A percentile compares a stretch with the other conserved stretches of the same genome.
These are phyloP conservation scores for Mesitornis unicolor DNA, from an alignment of 2,113 vertebrate species.

Conservation along the genomic window DNA sequence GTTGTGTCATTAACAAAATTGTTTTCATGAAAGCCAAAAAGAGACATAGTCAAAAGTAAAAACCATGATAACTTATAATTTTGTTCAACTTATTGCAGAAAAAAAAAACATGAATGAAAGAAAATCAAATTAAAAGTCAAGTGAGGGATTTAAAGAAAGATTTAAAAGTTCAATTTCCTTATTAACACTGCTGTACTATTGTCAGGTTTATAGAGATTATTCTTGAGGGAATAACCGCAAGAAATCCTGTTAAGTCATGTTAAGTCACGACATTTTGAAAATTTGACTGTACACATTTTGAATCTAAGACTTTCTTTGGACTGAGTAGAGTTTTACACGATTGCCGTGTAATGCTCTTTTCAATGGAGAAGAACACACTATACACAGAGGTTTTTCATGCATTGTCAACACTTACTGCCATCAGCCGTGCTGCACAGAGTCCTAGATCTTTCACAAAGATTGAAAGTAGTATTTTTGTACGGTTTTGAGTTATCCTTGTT, in stretches of 20 bases:
- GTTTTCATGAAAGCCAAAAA: constrained; percentile 9
- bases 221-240: not conserved
- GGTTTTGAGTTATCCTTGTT: not conserved
- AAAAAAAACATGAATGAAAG: not conserved
- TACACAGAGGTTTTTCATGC: not conserved
- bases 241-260: not conserved
- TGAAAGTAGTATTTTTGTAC: not conserved
- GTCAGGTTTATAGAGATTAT: not conserved
- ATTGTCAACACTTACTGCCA: not conserved
- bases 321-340: not conserved
- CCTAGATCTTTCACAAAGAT: not conserved
- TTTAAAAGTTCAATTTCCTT: not conserved
- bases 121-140: not conserved
- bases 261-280: not conserved
- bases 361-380: not conserved
- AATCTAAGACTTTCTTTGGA: not conserved
- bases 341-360: not conserved
- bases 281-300: not conserved
- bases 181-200: not conserved
- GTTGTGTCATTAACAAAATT: not conserved
- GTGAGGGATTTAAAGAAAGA: not conserved
- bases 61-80: not conserved
- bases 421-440: not conserved
- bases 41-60: not conserved
- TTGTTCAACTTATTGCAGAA: not conserved